Base-by-base conservation (phyloP, 2,888 invertebrate species). In the Lingula anatina region DNA sequence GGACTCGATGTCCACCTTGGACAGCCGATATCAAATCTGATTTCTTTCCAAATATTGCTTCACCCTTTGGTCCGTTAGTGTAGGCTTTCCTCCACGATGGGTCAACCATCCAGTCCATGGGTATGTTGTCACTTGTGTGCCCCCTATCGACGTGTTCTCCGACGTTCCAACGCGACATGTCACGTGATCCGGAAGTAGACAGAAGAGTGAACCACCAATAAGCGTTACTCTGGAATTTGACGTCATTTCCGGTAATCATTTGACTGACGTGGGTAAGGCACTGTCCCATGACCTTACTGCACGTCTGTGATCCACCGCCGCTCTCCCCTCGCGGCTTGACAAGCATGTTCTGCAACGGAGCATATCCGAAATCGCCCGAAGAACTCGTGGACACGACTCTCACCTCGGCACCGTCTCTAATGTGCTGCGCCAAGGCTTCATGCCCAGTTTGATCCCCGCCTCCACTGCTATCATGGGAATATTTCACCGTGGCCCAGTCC, bases 141-240 rank as follows among this genome's bases (percentile, higher is more conserved):
- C 59, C 59, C 20, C 59, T 52, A 40, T 56, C 55, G 1, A 51
- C 49, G 28, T 59, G 59, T 23, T 56, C 56, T 1, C 59, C 59
- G 3, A 59, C 50, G 41, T 51, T 59, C 59, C 59, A 59, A 26
- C 59, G 46, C 20, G 54, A 51, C n/a, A 59, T 49, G 37, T 59
- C 56, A 1, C 56, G 54, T 38, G 48, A 47, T 26, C 59, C 59
- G 37, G 51, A 51, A 7, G 59, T 59, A 9, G 54, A 54, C 59
- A 55, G 54, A 15, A 56, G 49, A 3, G 56, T 53, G 47, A 56
- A 56, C 59, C 56, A 56, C 56, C 56, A 59, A 25, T 56, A 59
- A 37, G 56, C 44, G 38, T 48, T 36, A 2, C n/a, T 15, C 18
- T 43, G 35, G 18, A 45, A 45, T 35, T 28, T 38, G n/a, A 25